Conservation (phyloP, 2,797 vertebrate species). For the Neosilurus hyrtlii region DNA sequence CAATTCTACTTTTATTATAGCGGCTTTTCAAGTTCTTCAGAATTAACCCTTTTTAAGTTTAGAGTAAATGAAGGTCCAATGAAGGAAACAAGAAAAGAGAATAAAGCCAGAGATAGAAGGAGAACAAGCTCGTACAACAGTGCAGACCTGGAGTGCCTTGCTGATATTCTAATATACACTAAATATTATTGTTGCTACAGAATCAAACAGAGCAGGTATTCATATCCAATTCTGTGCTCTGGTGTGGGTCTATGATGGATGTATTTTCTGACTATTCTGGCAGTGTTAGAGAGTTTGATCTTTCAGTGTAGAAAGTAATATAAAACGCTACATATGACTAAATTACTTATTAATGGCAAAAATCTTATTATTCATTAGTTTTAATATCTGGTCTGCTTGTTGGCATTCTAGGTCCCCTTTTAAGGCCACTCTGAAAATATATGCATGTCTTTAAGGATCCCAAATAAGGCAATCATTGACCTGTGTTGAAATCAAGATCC, state of each 20-base stretch:
- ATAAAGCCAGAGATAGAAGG: slow-evolving; percentile 11
- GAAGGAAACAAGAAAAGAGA: background rate
- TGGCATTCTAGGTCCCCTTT: background rate
- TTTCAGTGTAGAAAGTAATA: background rate
- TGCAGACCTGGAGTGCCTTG: slow-evolving; percentile 5
- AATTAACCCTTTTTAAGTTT: background rate
- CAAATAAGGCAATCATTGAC: background rate
- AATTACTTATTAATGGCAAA: background rate
- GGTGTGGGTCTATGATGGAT: background rate
- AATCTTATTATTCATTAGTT: background rate
- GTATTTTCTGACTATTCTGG: background rate
- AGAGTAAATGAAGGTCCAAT: slow-evolving; percentile 9
- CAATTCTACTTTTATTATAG: background rate
- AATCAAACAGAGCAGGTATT: background rate
- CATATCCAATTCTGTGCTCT: slow-evolving; percentile 8
- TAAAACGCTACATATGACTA: background rate
- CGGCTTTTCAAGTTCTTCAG: slow-evolving; percentile 4
- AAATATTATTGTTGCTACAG: background rate
- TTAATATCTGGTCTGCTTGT: background rate
- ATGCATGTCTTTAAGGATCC: background rate
- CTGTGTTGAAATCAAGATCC: background rate
- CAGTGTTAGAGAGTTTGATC: slow-evolving; percentile 11
- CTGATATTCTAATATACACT: background rate
- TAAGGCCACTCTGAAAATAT: background rate
- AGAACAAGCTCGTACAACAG: background rate